A percentile compares a stretch with the other conserved stretches of the same genome.
Conservation (phyloP, 2,797 vertebrate genomes). For the Sebastes kiyomatsui region DNA sequence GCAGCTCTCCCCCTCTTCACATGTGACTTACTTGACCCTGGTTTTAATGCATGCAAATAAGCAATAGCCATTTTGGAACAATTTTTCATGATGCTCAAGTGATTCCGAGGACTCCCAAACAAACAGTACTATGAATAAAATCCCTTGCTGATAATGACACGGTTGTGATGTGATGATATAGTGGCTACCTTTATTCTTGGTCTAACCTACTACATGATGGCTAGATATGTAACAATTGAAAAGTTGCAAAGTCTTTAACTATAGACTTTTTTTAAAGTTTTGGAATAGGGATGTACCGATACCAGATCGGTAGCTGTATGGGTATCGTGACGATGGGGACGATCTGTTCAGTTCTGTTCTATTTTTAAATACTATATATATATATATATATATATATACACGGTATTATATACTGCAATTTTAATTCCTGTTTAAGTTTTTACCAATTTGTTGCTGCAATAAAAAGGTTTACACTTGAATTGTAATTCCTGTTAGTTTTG, state of each 20-base stretch:
- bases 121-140: slow-evolving; percentile 4
- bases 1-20: slow-evolving; percentile 56
- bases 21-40: slow-evolving; percentile 75
- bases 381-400: no score
- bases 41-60: slow-evolving; percentile 81
- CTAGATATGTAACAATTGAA: background rate
- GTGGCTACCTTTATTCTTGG: background rate
- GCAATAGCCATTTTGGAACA: slow-evolving; percentile 58
- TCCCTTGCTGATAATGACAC: background rate
- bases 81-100: slow-evolving; percentile 52
- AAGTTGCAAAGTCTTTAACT: background rate
- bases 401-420: no score
- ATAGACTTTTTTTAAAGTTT: background rate
- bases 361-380: no score
- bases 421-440: no score
- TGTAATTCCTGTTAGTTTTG: no score
- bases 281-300: background rate
- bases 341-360: no score
- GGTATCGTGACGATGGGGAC: no score
- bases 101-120: slow-evolving; percentile 16
- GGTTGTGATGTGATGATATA: background rate
- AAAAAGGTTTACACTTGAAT: no score
- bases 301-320: no score
- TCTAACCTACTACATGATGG: background rate
- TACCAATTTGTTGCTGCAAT: no score